Base-by-base conservation (phyloP, 2,797 vertebrate species). In the Trachops cirrhosus region DNA sequence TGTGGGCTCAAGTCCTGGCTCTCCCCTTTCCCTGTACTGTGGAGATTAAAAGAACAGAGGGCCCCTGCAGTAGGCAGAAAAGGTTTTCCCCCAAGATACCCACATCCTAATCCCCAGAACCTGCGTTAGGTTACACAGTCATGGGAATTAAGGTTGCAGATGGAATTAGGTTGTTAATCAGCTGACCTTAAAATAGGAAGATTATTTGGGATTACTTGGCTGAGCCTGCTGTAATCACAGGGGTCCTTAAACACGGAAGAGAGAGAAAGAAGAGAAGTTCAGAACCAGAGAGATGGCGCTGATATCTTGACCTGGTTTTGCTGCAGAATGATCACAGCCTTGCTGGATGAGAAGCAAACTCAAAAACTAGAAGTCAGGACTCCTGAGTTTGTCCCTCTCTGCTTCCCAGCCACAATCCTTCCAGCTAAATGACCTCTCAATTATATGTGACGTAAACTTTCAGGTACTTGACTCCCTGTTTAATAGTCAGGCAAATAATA, bases 401-500 rank as follows among this genome's bases (percentile, higher is more conserved):
- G 48, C 57, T 50, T 89, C 71, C 32, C 34, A 62, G 68, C 26
- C 74, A 39, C 0, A 4, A 16, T 41, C 46, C 26, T 92, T 89
- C 34, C 74, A 44, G 85, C 57, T 86, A 84, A 86, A 93, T 44
- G 88, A 46, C 74, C 50, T 91, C 83, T 96, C 88, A 71, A 84
- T 91, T 90, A 52, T 8, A 68, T 26, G 74, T 96, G 95, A 97
- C 88, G 86, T 89, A 84, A 96, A 96, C 83, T 90, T 92, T 64
- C 95, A 94, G 91, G 46, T 54, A 82, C 74, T 86, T 77, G 62
- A 44, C 84, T 92, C 46, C 64, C 86, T 95, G 39, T 89, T 95
- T 96, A 96, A 93, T 34, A 91, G 90, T 67, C 84, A 93, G 77
- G 71, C 26, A 91, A 96, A 92, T 88, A 95, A 96, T 62, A 22